Evolutionary conservation across 35 echinoderm and acorn worm species (phyloP).

Genomic region (Acanthaster planci): DNA sequence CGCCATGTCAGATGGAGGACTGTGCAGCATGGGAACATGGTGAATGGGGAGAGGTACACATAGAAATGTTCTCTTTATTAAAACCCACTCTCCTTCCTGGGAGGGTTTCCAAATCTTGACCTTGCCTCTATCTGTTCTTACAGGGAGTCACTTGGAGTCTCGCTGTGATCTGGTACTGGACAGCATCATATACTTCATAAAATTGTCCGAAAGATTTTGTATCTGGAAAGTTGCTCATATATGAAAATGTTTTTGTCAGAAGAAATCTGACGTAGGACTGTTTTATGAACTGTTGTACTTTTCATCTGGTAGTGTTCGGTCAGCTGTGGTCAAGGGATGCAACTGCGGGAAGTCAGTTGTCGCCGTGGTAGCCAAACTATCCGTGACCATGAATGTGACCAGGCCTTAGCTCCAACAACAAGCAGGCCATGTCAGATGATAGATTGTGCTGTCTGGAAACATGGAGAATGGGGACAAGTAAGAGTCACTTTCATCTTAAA

Average conservation of each 20-base stretch:
- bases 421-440: slow-evolving; percentile 61
- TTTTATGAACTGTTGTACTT: too few relatives aligned
- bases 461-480: slow-evolving; percentile 76
- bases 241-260: too few relatives aligned
- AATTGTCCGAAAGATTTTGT: too few relatives aligned
- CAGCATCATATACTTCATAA: too few relatives aligned
- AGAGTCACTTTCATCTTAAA: background rate
- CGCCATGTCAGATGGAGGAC: slow-evolving; percentile 23
- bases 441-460: slow-evolving; percentile 84
- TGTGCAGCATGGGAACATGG: slow-evolving; percentile 65
- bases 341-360: slow-evolving; percentile 81
- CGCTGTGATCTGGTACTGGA: too few relatives aligned
- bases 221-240: too few relatives aligned
- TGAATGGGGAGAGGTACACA: slow-evolving; percentile 53
- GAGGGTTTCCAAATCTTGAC: too few relatives aligned
- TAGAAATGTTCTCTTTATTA: too few relatives aligned
- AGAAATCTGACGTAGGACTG: too few relatives aligned
- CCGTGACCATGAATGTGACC: slow-evolving; percentile 62
- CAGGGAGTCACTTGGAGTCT: too few relatives aligned
- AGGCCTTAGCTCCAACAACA: slow-evolving; percentile 45
- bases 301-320: slow-evolving; percentile 69
- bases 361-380: slow-evolving; percentile 42
- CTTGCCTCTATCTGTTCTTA: too few relatives aligned
- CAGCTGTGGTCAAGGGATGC: slow-evolving; percentile 76
- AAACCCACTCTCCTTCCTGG: too few relatives aligned